Percentiles rank a stretch among this genome's conserved stretches.
phyloP scores from a whole-genome alignment of 2,113 vertebrate species.

The Cryptomyrus ogoouensis region DNA sequence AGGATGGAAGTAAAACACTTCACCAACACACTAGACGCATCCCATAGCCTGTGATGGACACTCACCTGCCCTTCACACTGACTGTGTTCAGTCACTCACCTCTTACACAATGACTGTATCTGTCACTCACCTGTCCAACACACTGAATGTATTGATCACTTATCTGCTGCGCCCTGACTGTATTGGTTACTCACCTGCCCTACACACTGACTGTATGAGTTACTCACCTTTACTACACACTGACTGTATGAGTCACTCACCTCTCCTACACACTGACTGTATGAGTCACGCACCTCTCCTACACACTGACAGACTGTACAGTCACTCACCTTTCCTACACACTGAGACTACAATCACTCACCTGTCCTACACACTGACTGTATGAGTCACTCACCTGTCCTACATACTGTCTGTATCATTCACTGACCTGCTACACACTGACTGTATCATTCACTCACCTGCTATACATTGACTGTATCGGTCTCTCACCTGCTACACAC shows the following conservation, averaged over 20 bases:
- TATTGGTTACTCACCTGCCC: background rate
- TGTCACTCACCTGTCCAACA: background rate
- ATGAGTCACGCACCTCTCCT: background rate
- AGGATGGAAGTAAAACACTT: background rate
- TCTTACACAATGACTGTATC: background rate
- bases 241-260: background rate
- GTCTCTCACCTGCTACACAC: background rate
- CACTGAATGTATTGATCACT: background rate
- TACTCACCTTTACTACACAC: background rate
- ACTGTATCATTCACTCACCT: background rate
- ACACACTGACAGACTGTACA: background rate
- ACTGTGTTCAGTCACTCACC: background rate
- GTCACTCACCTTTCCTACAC: background rate
- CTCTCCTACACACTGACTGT: background rate
- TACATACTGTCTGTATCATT: background rate
- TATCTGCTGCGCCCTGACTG: background rate
- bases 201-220: background rate
- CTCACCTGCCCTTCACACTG: background rate
- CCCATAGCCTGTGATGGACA: background rate
- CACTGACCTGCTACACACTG: background rate
- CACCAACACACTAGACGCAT: background rate
- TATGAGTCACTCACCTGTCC: background rate
- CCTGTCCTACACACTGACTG: background rate
- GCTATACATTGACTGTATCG: background rate
- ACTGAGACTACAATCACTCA: background rate